Conservation (phyloP, 2,797 vertebrate genomes). For the Sebastolobus altivelis region DNA sequence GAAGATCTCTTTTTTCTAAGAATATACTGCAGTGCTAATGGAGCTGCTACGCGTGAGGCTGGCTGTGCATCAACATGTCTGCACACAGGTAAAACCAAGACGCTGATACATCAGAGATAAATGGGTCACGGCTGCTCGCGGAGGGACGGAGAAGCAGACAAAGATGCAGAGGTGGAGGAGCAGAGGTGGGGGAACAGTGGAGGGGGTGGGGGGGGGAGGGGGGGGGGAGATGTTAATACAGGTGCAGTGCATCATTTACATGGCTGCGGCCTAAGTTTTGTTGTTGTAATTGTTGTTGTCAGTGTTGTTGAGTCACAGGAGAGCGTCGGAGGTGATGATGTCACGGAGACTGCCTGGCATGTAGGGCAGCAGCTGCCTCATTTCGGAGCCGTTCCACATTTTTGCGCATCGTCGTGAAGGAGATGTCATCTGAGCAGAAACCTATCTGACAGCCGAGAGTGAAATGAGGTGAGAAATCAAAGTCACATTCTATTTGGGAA, state of each 20-base stretch:
- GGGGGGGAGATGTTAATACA: neutral
- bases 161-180: conserved; percentile 35
- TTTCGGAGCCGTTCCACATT: conserved; percentile 82
- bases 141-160: conserved; percentile 50
- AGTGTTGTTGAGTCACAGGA: conserved; percentile 78
- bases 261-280: conserved; percentile 64
- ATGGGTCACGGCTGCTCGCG: conserved; percentile 64
- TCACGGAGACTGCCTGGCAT: conserved; percentile 69
- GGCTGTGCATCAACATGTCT: conserved; percentile 56
- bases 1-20: neutral
- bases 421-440: conserved; percentile 85
- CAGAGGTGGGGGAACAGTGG: conserved; percentile 17
- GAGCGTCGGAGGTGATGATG: conserved; percentile 72
- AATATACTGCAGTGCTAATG: conserved; percentile 32
- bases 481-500: conserved; percentile 85
- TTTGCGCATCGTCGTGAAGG: conserved; percentile 77
- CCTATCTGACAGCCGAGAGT: conserved; percentile 86
- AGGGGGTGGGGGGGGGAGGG: no score
- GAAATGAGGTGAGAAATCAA: conserved; percentile 90
- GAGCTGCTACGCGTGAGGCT: conserved; percentile 40
- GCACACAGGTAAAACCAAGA: conserved; percentile 65
- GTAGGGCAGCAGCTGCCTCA: conserved; percentile 85
- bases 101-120: conserved; percentile 64
- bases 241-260: conserved; percentile 68
- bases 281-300: conserved; percentile 70